Evolutionary conservation across 2,888 invertebrate genomes (phyloP), one percentile per base, ranked within the genome.

Genomic region (Sialis lutaria): DNA sequence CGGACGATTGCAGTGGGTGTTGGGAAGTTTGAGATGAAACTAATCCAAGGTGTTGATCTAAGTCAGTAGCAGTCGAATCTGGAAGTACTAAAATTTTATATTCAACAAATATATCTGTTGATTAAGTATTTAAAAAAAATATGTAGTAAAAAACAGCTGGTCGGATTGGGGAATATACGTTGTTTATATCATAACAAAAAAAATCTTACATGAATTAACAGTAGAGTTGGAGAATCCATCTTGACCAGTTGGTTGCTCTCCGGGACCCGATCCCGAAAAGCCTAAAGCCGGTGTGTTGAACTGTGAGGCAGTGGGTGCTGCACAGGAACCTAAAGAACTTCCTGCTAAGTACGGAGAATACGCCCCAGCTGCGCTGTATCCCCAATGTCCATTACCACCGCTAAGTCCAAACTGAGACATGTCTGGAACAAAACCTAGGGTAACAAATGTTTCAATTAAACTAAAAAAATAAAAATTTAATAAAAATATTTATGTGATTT

Each of bases 311-410:
- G 79, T 67, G 1, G 81, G 83, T 47, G 82, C 83, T 41, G 80
- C 82, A 60, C 82, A 87, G 13, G 82, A 85, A 33, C 82, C 82
- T 52, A 78, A 60, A 54, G 77, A 74, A 57, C 78, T 75, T 43
- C 73, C 67, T 41, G 77, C 78, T 57, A 89, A 72, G 62, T 89
- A 90, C 9, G 88, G 85, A 1, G 88, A 86, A 64, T 89, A 90
- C 9, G 86, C 87, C 48, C 84, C 82, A 32, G 88, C 82, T 42
- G 86, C 78, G 40, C 88, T 81, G 62, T 88, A 88, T 53, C 89
- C 87, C 89, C 89, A 89, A 61, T 85, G 85, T 8, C 86, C 82
- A 65, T 89, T 88, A 56, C 84, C 79, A 57, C 84, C 81, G 63
- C 85, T 82, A 60, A 86, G 67, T 41, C 86, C 84, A 61, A 88